Base-by-base conservation (phyloP, 2,113 vertebrate species). In the Corythaeola cristata region DNA sequence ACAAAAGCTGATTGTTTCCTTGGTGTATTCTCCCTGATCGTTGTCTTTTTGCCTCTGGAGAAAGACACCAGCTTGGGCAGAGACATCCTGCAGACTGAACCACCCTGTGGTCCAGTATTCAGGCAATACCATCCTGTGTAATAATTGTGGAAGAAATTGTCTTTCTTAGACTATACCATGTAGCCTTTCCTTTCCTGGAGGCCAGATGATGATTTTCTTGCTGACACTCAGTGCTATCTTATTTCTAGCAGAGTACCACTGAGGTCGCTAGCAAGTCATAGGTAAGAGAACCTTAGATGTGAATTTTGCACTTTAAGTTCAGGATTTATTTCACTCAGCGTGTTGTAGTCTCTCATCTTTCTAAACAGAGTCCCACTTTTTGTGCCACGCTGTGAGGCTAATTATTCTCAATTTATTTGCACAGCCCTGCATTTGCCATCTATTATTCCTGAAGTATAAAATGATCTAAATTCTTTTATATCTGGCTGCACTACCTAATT, bases 331-430 rank as follows among this genome's bases (percentile, higher is more conserved):
- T 94, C 56, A 45, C 24, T 82, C n/a, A 35, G 16, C 6, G 2
- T 77, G 30, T 80, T 90, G 45, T 55, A 85, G 60, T 41, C 74
- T 73, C 85, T 91, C 76, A 35, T 95, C 89, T 93, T 89, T 76
- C 60, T 91, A 75, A 96, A 95, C 19, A 89, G 52, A 89, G 81
- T 73, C 90, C 56, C 63, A 71, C 59, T 96, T 97, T 96, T 98
- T 94, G 96, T 97, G 89, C 71, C 93, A 53, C 63, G 45, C 4
- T 22, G 55, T 79, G 90, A 91, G 68, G 56, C 97, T 98, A 97
- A 98, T 98, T 98, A 98, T 96, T 97, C 93, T 97, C 96, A 96
- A 97, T 97, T 98, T 98, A 98, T 98, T 96, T 98, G 85, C 90
- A 75, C 47, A 97, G 94, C 74, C 91, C 90, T 96, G 90, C 91